Base-by-base conservation (phyloP, 2,797 vertebrate species). In the Halcyon smyrnensis region DNA sequence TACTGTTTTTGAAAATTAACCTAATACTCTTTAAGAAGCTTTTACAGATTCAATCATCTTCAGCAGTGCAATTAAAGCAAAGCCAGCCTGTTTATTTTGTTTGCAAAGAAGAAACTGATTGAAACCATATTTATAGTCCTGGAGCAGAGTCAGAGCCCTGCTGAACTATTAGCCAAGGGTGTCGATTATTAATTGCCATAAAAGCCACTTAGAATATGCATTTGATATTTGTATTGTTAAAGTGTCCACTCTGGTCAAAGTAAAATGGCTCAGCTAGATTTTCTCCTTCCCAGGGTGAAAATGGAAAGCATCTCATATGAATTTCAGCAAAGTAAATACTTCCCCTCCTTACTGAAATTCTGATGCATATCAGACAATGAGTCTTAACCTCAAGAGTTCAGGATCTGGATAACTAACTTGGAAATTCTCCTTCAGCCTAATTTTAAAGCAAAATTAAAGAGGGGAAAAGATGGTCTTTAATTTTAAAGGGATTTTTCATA, bases 151-250 rank as follows among this genome's bases (percentile, higher is more conserved):
- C 84, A 95, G 95, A 95, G 78, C 39, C 74, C 70, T 88, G 51
- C 15, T 94, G 86, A 94, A 95, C 80, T 93, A 93, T 84, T 87
- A 95, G 84, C 79, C 62, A 80, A 95, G 41, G 46, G 48, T 46
- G 62, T 62, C 71, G 60, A 85, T 86, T 91, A 97, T 97, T 96
- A 97, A 97, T 95, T 89, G 89, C 82, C 88, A 81, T 79, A 93
- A 93, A 91, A 96, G 86, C 71, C 86, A 95, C 69, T 96, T 89
- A 73, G 16, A 95, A 37, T 65, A 91, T 30, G 56, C n/a, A 75
- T 80, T 89, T 86, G 82, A 83, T 93, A 91, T 51, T 46, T 57
- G 60, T 70, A 89, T 68, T 46, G 90, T 93, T 95, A 70, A 85
- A 97, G 94, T 63, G 84, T 82, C 54, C 70, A 95, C 70, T 89